phyloP scores from a whole-genome alignment of 2,888 invertebrate species.

The Phlogophora meticulosa region DNA sequence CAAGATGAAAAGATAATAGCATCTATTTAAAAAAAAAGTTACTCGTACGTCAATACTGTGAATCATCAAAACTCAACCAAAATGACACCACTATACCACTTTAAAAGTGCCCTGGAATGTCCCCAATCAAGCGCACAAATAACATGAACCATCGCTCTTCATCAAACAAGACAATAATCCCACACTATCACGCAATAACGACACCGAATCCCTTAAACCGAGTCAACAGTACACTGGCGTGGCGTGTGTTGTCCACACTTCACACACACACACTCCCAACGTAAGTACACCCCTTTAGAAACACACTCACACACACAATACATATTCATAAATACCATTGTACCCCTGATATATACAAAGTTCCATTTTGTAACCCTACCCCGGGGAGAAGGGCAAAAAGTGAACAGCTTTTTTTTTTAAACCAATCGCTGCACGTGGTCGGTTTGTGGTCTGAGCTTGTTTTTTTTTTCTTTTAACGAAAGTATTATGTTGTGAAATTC shows the following conservation, averaged over 20 bases:
- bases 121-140: slow-evolving; percentile 25
- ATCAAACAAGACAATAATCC: slow-evolving; percentile 55
- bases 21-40: too few species aligned
- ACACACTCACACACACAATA: slow-evolving; percentile 65
- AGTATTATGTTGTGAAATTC: slow-evolving; percentile 88
- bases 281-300: slow-evolving; percentile 23
- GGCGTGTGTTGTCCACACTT: slow-evolving; percentile 80
- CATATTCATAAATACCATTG: slow-evolving; percentile 55
- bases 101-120: background rate
- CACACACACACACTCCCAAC: slow-evolving; percentile 69
- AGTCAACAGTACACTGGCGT: slow-evolving; percentile 74
- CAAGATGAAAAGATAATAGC: too few species aligned
- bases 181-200: slow-evolving; percentile 60
- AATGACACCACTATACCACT: background rate
- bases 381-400: slow-evolving; percentile 84
- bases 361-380: slow-evolving; percentile 89
- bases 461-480: slow-evolving; percentile 83
- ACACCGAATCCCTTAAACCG: slow-evolving; percentile 65
- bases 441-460: slow-evolving; percentile 83
- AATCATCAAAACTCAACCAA: background rate
- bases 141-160: slow-evolving; percentile 39
- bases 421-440: slow-evolving; percentile 88
- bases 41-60: too few species aligned
- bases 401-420: slow-evolving; percentile 79
- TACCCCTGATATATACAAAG: slow-evolving; percentile 80